These are phyloP conservation scores for Carposina sasakii DNA, from an alignment of 1,140 invertebrate species.

Conservation along the genomic window DNA sequence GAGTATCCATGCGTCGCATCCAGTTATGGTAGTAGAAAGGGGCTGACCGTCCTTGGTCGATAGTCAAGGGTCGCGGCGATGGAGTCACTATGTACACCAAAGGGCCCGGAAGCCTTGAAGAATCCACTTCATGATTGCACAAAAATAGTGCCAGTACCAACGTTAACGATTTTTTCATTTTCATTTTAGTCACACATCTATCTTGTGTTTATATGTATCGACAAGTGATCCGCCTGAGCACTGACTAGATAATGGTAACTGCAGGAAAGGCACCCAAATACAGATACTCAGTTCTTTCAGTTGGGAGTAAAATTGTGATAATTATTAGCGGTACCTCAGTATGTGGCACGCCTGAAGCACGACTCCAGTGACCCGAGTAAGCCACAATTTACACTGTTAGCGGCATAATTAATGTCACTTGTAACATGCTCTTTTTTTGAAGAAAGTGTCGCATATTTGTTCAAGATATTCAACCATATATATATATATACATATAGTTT, in stretches of 20 bases:
- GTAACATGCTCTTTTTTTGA: constrained; percentile 25
- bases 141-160: constrained; percentile 40
- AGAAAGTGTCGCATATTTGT: constrained; percentile 67
- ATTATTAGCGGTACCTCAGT: constrained; percentile 62
- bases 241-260: constrained; percentile 47
- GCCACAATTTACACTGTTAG: constrained; percentile 62
- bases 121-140: constrained; percentile 24
- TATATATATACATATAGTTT: no score
- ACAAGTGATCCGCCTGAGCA: constrained; percentile 33
- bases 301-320: constrained; percentile 53
- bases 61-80: constrained; percentile 32
- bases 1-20: constrained; percentile 56
- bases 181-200: constrained; percentile 44
- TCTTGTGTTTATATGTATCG: constrained; percentile 10
- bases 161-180: constrained; percentile 22
- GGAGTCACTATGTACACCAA: constrained; percentile 61
- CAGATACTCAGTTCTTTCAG: constrained; percentile 22
- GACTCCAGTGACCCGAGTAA: constrained; percentile 43
- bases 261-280: constrained; percentile 38
- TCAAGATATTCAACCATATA: constrained; percentile 44
- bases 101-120: constrained; percentile 45
- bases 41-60: constrained; percentile 39
- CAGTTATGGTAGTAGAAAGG: constrained; percentile 63
- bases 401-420: constrained; percentile 50
- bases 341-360: constrained; percentile 54